Percentiles rank a stretch among this genome's conserved stretches.
phyloP scores from a whole-genome alignment of 2,888 invertebrate species.

The Baronia brevicornis region DNA sequence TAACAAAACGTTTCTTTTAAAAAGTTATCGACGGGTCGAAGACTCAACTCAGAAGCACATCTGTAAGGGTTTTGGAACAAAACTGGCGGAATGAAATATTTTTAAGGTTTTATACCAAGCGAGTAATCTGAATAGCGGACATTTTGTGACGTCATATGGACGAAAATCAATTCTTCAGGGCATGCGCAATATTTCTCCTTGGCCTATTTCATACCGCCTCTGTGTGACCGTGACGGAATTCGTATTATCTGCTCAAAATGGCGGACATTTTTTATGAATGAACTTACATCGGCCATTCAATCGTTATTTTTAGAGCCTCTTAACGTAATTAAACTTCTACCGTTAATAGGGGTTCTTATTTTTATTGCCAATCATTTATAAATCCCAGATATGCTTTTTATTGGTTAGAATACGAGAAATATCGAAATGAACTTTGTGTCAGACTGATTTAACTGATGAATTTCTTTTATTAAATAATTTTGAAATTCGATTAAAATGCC shows the following conservation, averaged over 20 bases:
- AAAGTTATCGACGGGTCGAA: slow-evolving; percentile 18
- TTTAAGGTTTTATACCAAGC: slow-evolving; percentile 58
- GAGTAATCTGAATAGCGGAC: slow-evolving; percentile 43
- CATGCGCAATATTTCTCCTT: slow-evolving; percentile 61
- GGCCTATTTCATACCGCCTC: slow-evolving; percentile 47
- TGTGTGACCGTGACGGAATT: slow-evolving; percentile 45
- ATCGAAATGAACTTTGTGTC: too few species aligned
- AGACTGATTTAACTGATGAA: too few species aligned
- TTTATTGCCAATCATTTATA: slow-evolving; percentile 3
- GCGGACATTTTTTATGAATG: slow-evolving; percentile 61
- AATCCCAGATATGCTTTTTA: too few species aligned
- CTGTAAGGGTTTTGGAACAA: slow-evolving; percentile 35
- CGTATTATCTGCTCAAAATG: slow-evolving; percentile 45
- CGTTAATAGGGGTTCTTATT: too few species aligned
- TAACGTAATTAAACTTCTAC: slow-evolving; percentile 15
- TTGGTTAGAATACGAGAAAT: too few species aligned
- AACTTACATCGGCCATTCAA: slow-evolving; percentile 51
- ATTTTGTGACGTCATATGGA: slow-evolving; percentile 66
- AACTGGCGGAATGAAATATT: slow-evolving; percentile 38
- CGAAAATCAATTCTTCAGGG: slow-evolving; percentile 58
- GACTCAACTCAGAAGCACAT: slow-evolving; percentile 23
- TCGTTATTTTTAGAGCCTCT: slow-evolving; percentile 45
- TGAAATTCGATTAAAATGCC: too few species aligned
- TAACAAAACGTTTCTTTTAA: slow-evolving; percentile 2
- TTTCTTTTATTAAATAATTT: too few species aligned